Base-by-base conservation (phyloP, 1,140 invertebrate genomes). In the Lerema accius region DNA sequence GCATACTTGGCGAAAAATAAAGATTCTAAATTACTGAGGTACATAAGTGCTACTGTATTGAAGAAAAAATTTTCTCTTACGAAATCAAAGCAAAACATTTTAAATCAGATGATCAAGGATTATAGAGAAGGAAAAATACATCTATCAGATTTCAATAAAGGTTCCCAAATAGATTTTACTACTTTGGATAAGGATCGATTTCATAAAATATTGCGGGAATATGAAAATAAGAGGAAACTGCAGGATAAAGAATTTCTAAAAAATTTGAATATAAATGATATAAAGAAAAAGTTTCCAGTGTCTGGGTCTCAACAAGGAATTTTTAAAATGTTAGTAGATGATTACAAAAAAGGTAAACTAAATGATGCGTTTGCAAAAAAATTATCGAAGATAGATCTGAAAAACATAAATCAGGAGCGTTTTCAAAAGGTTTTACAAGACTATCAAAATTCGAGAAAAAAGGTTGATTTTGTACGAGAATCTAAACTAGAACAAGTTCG, bases 401-500 rank as follows among this genome's bases (percentile, higher is more conserved):
- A 45, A 2, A 45, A 45, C 4, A 19, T 45, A 3, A n/a, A 45
- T 4, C 19, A 23, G 11, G 42, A 45, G 10, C 10, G 5, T 10
- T 45, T 45, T 19, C 16, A 17, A n/a, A 45, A 19, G 15, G 4
- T 45, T 11, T 10, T 45, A n/a, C 16, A 45, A 45, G 10, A 45
- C 19, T 45, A 45, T 45, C 2, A 45, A n/a, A 11, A 19, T 0
- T n/a, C 9, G 11, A 45, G 17, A 45, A 45, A 23, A 23, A 45
- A 45, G 1, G 17, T 11, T 11, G 17, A 19, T 0, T 23, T 45
- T 45, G 42, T 11, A 11, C 16, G 16, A 1, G 42, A 45, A 3
- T 45, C 42, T 45, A 45, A 45, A 23, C 9, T 45, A n/a, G 42
- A 45, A 23, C 42, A 45, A 10, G 42, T 45, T 23, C 42, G 42